Percentiles rank a stretch among this genome's conserved stretches.
These are phyloP conservation scores for Morpho helenor DNA, from an alignment of 2,888 invertebrate species.

Conservation along the genomic window DNA sequence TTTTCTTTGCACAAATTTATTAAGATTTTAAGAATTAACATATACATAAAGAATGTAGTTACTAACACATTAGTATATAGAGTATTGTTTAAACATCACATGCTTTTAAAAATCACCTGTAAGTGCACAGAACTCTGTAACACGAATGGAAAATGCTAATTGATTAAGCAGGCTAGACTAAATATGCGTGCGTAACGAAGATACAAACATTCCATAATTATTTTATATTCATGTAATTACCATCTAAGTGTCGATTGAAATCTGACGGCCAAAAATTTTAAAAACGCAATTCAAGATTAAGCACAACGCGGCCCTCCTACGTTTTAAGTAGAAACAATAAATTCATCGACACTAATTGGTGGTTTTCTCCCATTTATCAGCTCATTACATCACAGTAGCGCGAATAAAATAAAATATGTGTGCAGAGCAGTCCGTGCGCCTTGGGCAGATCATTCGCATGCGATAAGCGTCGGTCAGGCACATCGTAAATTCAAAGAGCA, in stretches of 20 bases:
- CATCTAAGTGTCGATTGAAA: constrained; percentile 61
- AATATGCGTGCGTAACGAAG: no score
- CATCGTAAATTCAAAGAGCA: constrained; percentile 78
- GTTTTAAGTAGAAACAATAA: constrained; percentile 79
- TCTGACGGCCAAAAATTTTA: constrained; percentile 52
- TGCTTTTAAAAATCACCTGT: no score
- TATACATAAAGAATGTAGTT: no score
- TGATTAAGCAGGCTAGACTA: no score
- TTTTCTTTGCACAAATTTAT: no score
- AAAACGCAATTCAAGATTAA: constrained; percentile 74
- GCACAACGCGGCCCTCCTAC: constrained; percentile 71
- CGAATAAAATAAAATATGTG: constrained; percentile 80
- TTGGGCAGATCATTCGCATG: constrained; percentile 78
- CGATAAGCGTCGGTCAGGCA: constrained; percentile 78
- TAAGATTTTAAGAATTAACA: no score
- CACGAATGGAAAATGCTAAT: no score
- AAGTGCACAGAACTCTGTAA: no score
- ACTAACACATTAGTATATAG: no score
- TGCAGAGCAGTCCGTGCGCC: constrained; percentile 69
- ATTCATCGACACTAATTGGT: constrained; percentile 80
- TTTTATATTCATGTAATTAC: constrained; percentile 51
- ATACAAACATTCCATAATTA: constrained; percentile 27
- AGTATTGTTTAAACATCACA: no score
- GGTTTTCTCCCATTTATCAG: constrained; percentile 80
- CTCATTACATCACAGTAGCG: constrained; percentile 80